phyloP scores from a whole-genome alignment of 2,797 vertebrate genomes.

The Hypotaenidia philippensis region DNA sequence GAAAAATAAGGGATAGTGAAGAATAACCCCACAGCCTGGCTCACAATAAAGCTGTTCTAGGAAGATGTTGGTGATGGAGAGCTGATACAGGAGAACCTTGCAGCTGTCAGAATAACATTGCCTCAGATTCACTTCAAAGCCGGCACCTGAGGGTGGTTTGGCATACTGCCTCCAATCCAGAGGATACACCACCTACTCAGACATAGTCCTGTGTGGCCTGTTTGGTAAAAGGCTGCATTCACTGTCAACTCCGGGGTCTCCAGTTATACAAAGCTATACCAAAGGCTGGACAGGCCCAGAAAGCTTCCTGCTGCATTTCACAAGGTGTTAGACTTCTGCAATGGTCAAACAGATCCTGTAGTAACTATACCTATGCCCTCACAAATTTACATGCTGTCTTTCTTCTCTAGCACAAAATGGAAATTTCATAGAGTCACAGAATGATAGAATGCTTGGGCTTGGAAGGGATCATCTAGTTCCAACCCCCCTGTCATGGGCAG shows the following conservation, averaged over 20 bases:
- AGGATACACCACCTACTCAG: neutral
- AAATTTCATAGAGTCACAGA: neutral
- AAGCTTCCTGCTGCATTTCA: neutral
- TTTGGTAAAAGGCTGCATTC: neutral
- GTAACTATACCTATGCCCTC: neutral
- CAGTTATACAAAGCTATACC: neutral
- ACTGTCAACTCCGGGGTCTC: neutral
- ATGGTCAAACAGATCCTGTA: neutral
- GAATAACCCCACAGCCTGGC: neutral
- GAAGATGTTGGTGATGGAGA: neutral
- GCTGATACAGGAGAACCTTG: neutral
- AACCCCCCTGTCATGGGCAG: too few relatives aligned
- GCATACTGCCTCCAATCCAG: neutral
- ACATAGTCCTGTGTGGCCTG: rapidly evolving
- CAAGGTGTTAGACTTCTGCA: neutral
- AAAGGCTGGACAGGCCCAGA: neutral
- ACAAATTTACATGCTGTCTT: neutral
- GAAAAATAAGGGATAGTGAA: neutral
- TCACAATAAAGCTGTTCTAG: neutral
- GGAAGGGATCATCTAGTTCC: too few relatives aligned
- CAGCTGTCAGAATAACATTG: neutral
- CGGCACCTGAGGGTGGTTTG: neutral
- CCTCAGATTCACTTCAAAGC: neutral
- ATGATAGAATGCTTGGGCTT: too few relatives aligned
- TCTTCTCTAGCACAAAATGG: neutral